These are phyloP conservation scores for Alethe castanea DNA, from an alignment of 2,113 vertebrate species.

Conservation along the genomic window DNA sequence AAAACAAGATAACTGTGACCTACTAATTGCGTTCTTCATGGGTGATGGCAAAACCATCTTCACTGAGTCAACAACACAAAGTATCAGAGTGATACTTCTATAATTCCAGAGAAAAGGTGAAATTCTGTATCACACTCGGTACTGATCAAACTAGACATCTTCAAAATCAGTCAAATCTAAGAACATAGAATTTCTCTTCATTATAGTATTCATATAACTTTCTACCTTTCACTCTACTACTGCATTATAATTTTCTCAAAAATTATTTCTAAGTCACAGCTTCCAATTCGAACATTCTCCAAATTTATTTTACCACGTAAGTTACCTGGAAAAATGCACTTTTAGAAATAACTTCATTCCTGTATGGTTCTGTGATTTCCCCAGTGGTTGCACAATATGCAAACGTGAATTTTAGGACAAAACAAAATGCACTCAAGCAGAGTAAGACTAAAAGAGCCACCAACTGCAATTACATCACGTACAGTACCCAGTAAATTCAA, in stretches of 20 bases:
- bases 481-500: background rate
- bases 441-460: background rate
- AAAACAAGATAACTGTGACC: background rate
- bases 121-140: background rate
- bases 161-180: background rate
- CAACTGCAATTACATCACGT: fast-evolving
- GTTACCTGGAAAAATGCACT: background rate
- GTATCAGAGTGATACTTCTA: background rate
- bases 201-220: background rate
- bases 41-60: background rate
- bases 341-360: background rate
- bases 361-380: background rate
- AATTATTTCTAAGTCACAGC: background rate
- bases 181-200: background rate
- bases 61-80: background rate
- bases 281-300: background rate
- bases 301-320: background rate
- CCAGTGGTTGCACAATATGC: background rate
- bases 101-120: background rate
- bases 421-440: background rate
- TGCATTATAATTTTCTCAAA: background rate
- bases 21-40: background rate
- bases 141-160: background rate
- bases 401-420: background rate
- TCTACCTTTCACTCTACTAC: background rate